These are phyloP conservation scores for Cyprinella venusta DNA, from an alignment of 2,797 vertebrate genomes.

Conservation along the genomic window DNA sequence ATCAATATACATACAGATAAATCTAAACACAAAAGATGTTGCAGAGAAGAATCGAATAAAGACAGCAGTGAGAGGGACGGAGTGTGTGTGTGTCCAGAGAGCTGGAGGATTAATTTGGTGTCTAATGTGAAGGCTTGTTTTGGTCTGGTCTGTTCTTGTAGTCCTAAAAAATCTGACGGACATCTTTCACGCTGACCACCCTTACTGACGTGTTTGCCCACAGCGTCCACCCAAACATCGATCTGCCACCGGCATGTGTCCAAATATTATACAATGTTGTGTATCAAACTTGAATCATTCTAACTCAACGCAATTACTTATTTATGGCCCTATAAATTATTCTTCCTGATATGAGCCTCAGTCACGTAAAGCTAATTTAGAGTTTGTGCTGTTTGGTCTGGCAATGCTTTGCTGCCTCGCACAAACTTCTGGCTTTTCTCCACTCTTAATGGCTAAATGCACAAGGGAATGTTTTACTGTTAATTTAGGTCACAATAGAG, in stretches of 20 bases:
- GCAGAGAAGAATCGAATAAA: neutral
- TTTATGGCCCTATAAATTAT: slow-evolving; percentile 83
- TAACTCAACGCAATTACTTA: slow-evolving; percentile 79
- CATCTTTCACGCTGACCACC: slow-evolving; percentile 63
- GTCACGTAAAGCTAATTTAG: slow-evolving; percentile 80
- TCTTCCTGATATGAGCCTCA: slow-evolving; percentile 82
- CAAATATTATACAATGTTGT: slow-evolving; percentile 82
- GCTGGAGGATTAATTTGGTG: neutral
- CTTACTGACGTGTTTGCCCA: slow-evolving; percentile 76
- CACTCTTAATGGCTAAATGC: slow-evolving; percentile 37
- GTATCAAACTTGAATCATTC: slow-evolving; percentile 77
- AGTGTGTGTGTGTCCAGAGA: neutral
- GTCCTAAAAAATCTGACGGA: slow-evolving; percentile 55
- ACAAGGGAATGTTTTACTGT: slow-evolving; percentile 39
- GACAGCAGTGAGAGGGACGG: neutral
- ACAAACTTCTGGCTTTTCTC: slow-evolving; percentile 24
- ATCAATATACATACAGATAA: neutral
- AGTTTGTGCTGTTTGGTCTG: slow-evolving; percentile 55
- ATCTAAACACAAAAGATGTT: neutral
- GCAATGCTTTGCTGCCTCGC: no score
- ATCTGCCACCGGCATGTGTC: slow-evolving; percentile 77
- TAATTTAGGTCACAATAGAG: slow-evolving; percentile 50
- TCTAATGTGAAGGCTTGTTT: slow-evolving; percentile 29
- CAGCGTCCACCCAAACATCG: slow-evolving; percentile 72
- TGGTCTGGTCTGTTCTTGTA: slow-evolving; percentile 30